These are phyloP conservation scores for Phortica variegata DNA, from an alignment of 1,140 invertebrate species.

Conservation along the genomic window DNA sequence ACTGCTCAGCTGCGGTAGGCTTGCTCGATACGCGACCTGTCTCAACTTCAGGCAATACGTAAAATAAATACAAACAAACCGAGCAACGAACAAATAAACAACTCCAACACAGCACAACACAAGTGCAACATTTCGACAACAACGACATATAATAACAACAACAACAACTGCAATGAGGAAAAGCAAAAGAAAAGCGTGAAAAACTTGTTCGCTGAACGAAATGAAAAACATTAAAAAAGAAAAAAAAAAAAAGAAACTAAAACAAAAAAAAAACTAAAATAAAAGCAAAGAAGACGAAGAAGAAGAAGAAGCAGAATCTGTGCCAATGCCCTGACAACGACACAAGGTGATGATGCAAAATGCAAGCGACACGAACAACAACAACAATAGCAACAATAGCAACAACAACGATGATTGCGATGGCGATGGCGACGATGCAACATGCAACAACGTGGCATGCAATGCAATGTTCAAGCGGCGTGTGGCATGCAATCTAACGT, in stretches of 20 bases:
- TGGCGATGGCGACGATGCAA: slow-evolving; percentile 30
- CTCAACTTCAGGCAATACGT: too few relatives aligned
- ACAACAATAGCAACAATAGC: slow-evolving; percentile 14
- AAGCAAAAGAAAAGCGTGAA: neutral
- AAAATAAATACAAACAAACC: too few relatives aligned
- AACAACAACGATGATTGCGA: slow-evolving; percentile 4
- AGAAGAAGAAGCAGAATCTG: slow-evolving; percentile 31
- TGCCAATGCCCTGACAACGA: slow-evolving; percentile 55
- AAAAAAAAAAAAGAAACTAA: slow-evolving; percentile 14
- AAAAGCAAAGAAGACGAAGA: neutral
- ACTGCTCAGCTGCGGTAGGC: too few relatives aligned
- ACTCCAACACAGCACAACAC: too few relatives aligned
- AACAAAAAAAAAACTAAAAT: slow-evolving; percentile 13
- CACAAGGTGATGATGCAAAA: slow-evolving; percentile 55
- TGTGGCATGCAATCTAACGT: too few relatives aligned
- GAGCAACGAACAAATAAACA: too few relatives aligned
- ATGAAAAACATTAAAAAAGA: slow-evolving; percentile 37
- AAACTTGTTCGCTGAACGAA: too few relatives aligned
- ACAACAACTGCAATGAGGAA: slow-evolving; percentile 13
- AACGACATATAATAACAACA: neutral
- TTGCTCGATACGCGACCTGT: too few relatives aligned
- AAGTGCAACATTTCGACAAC: too few relatives aligned
- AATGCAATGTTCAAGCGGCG: slow-evolving; percentile 11
- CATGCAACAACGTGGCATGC: neutral
- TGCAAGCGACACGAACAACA: slow-evolving; percentile 24